phyloP scores from a whole-genome alignment of 2,113 vertebrate species.

The Microcebus griseorufus region DNA sequence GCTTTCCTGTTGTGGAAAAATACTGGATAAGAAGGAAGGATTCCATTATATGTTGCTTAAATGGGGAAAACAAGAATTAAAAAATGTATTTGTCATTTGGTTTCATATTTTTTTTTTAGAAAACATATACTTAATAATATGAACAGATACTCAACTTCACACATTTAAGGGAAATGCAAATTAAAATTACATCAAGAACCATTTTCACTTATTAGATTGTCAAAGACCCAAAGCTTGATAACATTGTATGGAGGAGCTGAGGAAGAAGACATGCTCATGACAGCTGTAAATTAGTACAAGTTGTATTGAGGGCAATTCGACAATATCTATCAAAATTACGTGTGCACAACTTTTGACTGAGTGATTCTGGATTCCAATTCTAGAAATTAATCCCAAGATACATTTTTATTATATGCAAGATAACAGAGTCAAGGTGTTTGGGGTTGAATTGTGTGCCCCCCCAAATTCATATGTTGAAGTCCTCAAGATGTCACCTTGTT shows the following conservation, averaged over 20 bases:
- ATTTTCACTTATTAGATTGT: not conserved
- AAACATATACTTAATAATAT: not conserved
- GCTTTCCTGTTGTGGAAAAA: not conserved
- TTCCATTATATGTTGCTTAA: not conserved
- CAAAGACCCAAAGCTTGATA: not conserved
- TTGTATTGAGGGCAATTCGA: not conserved
- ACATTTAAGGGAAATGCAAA: not conserved
- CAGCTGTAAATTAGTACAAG: not conserved
- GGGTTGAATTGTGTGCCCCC: not conserved
- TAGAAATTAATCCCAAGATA: not conserved
- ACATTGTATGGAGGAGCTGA: not conserved
- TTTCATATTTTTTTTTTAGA: not conserved
- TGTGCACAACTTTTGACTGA: not conserved
- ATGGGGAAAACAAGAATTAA: not conserved
- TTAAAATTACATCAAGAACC: not conserved
- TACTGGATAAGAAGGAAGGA: not conserved
- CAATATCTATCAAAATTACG: not conserved
- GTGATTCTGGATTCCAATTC: not conserved
- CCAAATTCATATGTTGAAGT: not conserved
- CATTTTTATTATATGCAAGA: not conserved
- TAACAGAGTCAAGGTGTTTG: not conserved
- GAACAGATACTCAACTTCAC: not conserved
- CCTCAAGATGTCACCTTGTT: not conserved
- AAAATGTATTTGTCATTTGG: slow-evolving; percentile 7
- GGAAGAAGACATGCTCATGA: not conserved